Evolutionary conservation across 2,113 vertebrate species (phyloP).

Genomic region (Salvelinus fontinalis): DNA sequence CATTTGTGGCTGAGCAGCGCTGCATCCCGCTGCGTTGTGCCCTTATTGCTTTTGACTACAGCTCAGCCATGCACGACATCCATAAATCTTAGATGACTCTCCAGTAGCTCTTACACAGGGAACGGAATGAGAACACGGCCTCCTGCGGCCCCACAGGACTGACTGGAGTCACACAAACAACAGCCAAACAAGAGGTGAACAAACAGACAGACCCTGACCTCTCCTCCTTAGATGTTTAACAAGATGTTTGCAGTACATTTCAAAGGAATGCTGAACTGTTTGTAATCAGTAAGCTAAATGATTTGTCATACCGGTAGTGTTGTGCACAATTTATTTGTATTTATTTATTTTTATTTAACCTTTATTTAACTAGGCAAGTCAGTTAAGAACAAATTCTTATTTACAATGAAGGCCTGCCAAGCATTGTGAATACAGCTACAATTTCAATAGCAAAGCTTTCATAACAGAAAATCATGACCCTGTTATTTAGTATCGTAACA

Average conservation of each 20-base stretch:
- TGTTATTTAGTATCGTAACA: neutral
- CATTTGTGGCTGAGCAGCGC: constrained; percentile 55
- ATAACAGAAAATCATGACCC: neutral
- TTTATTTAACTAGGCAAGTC: no score
- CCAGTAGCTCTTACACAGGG: no score
- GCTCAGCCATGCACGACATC: constrained; percentile 34
- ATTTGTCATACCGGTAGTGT: neutral
- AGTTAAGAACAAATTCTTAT: no score
- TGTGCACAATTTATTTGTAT: neutral
- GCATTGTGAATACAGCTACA: neutral
- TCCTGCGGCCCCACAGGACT: constrained; percentile 13
- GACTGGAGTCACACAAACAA: constrained; percentile 8
- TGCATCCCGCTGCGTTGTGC: constrained; percentile 43
- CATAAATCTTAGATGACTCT: constrained; percentile 52
- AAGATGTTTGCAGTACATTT: neutral
- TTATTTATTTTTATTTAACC: no score
- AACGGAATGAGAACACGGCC: neutral
- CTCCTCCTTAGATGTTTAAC: neutral
- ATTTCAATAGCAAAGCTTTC: neutral
- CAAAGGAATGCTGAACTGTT: neutral
- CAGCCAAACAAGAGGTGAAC: constrained; percentile 1
- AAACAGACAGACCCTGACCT: neutral
- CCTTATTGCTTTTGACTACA: constrained; percentile 42
- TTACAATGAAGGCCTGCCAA: neutral
- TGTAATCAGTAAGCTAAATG: neutral